Conservation (phyloP, 1,140 invertebrate species). For the Meloidogyne floridensis region DNA sequence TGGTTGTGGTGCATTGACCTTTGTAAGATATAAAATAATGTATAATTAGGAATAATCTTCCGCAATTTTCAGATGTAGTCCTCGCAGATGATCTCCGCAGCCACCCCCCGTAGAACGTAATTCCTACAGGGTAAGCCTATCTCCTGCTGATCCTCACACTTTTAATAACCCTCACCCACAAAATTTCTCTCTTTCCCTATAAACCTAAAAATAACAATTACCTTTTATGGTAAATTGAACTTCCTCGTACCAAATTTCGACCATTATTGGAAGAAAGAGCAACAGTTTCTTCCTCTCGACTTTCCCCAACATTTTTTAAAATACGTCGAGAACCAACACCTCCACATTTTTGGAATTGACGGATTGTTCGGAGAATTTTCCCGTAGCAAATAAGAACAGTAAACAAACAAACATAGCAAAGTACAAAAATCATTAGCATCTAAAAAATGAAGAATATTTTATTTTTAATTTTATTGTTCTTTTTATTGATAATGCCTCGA, state of each 20-base stretch:
- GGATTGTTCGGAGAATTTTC: slow-evolving; percentile 62
- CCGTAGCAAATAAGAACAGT: slow-evolving; percentile 60
- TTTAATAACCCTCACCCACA: no score
- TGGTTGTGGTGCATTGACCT: neutral
- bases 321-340: slow-evolving; percentile 23
- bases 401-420: slow-evolving; percentile 58
- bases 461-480: no score
- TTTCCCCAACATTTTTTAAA: slow-evolving; percentile 1
- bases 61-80: no score
- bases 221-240: slow-evolving; percentile 32
- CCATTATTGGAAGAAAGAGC: neutral
- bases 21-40: neutral
- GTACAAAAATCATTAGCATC: slow-evolving; percentile 56
- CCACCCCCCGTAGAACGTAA: no score
- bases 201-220: neutral
- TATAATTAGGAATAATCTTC: no score
- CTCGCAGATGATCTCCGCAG: no score
- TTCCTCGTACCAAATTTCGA: neutral
- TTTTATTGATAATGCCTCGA: no score
- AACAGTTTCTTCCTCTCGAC: neutral
- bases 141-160: no score
- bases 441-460: neutral
- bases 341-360: slow-evolving; percentile 54
- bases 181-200: no score
- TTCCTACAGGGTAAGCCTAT: no score